Evolutionary conservation across 2,888 invertebrate genomes (phyloP).

Genomic region (Noctua fimbriata): DNA sequence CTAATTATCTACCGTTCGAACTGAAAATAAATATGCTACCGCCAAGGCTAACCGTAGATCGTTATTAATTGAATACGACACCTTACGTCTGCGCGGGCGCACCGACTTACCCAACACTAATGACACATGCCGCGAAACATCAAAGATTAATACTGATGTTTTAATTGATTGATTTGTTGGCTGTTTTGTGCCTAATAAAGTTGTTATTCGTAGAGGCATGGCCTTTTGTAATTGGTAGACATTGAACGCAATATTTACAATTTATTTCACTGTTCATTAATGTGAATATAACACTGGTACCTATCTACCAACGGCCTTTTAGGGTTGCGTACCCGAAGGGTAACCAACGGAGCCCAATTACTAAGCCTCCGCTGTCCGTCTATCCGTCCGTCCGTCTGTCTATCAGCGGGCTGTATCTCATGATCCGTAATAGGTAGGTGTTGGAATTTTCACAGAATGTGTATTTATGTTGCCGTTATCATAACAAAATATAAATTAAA

Average conservation of each 20-base stretch:
- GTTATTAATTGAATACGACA: conserved; percentile 69
- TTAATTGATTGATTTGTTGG: conserved; percentile 24
- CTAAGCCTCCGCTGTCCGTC: too few species aligned
- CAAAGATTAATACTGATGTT: conserved; percentile 53
- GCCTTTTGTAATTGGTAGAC: not conserved
- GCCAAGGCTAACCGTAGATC: conserved; percentile 57
- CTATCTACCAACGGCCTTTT: not conserved
- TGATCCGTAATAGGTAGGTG: too few species aligned
- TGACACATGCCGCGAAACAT: conserved; percentile 64
- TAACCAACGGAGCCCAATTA: too few species aligned
- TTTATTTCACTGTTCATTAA: not conserved
- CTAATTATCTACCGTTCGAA: conserved; percentile 26
- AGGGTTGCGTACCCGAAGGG: too few species aligned
- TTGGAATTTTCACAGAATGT: too few species aligned
- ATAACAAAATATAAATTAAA: too few species aligned
- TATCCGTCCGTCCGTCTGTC: too few species aligned
- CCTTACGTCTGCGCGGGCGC: conserved; percentile 67
- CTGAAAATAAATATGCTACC: conserved; percentile 53
- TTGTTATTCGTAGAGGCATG: not conserved
- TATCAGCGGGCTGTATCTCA: too few species aligned
- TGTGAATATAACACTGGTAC: too few species aligned
- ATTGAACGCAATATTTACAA: not conserved
- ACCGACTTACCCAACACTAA: conserved; percentile 63
- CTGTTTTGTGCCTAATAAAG: conserved; percentile 44
- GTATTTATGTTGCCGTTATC: too few species aligned